Percentiles rank a stretch among this genome's conserved stretches.
Evolutionary conservation across 2,113 vertebrate species (phyloP).

Genomic region (Leptosomus discolor): DNA sequence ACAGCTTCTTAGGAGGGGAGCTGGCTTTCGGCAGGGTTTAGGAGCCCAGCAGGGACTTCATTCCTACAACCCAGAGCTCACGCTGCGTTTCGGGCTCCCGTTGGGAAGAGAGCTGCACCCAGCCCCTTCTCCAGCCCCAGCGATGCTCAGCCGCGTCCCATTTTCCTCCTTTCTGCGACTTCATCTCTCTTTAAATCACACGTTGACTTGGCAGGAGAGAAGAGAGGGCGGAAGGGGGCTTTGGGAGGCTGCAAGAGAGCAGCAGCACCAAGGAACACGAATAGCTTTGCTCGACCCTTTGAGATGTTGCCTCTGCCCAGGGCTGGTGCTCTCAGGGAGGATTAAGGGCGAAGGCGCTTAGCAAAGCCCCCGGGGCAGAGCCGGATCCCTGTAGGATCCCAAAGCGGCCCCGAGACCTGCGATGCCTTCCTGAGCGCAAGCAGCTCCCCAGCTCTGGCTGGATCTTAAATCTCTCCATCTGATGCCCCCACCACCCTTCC

Average conservation of each 20-base stretch:
- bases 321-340: not conserved
- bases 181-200: not conserved
- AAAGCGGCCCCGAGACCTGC: not conserved
- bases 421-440: not conserved
- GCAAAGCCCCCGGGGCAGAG: not conserved
- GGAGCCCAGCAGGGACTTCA: not conserved
- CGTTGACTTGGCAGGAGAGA: not conserved
- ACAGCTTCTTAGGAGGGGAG: not conserved
- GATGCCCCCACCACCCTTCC: not conserved
- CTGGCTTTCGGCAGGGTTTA: not conserved
- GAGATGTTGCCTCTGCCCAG: not conserved
- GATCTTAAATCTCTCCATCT: not conserved
- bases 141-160: fast-evolving
- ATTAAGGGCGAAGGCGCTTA: not conserved
- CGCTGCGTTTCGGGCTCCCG: fast-evolving
- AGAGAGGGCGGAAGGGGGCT: not conserved
- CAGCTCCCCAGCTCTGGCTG: not conserved
- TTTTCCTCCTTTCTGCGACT: not conserved
- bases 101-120: not conserved
- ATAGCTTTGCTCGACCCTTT: fast-evolving
- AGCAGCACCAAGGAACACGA: fast-evolving
- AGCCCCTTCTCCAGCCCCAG: not conserved
- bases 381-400: not conserved
- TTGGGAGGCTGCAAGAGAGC: not conserved
- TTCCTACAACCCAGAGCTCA: not conserved